phyloP scores from a whole-genome alignment of 2,113 vertebrate genomes.

The Marcusenius ussheri region DNA sequence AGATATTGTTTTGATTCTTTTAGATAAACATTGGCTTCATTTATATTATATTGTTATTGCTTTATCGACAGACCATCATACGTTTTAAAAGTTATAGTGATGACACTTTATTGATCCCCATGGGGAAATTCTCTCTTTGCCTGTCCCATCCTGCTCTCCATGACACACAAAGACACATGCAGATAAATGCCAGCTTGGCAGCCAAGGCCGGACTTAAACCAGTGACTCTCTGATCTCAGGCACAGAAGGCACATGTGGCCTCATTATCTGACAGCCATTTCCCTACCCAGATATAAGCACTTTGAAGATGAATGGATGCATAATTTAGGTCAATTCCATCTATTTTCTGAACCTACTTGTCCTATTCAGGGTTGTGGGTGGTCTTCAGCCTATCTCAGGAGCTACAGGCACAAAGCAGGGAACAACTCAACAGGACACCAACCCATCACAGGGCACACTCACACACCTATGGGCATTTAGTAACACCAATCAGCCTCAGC shows the following conservation, averaged over 20 bases:
- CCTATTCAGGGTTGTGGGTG: background rate
- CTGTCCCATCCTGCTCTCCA: background rate
- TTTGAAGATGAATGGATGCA: background rate
- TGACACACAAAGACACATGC: background rate
- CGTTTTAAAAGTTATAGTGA: background rate
- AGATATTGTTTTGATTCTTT: background rate
- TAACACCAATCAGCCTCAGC: background rate
- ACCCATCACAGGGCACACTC: background rate
- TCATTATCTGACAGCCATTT: background rate
- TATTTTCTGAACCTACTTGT: background rate
- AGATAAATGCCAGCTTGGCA: background rate
- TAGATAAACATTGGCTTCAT: background rate
- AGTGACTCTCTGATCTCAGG: background rate
- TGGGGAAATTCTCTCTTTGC: background rate
- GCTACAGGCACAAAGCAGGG: background rate
- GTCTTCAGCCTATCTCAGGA: background rate
- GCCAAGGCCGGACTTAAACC: background rate
- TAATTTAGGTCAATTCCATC: background rate
- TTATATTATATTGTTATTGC: background rate
- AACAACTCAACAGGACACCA: background rate
- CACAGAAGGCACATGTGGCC: background rate
- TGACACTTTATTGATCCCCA: background rate
- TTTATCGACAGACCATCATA: background rate
- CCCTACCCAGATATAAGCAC: background rate
- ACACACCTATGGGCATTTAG: background rate